A percentile compares a stretch with the other conserved stretches of the same genome.
These are phyloP conservation scores for Harpagoxenus sublaevis DNA, from an alignment of 2,888 invertebrate species.

Conservation along the genomic window DNA sequence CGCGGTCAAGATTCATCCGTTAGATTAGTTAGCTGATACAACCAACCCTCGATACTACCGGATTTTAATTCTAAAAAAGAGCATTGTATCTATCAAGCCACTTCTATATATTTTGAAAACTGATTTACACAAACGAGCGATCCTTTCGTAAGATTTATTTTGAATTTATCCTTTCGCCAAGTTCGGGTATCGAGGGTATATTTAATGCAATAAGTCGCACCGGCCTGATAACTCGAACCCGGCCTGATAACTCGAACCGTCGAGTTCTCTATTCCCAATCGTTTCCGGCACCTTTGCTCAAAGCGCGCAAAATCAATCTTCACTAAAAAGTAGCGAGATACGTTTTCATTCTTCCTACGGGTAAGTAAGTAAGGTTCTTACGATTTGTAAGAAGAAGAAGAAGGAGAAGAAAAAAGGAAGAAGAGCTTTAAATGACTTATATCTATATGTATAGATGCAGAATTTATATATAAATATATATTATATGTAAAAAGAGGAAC, in stretches of 20 bases:
- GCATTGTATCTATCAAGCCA: neutral
- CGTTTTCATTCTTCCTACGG: constrained; percentile 44
- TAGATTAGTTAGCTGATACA: constrained; percentile 31
- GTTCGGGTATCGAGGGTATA: neutral
- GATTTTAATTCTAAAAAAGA: neutral
- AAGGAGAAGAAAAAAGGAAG: neutral
- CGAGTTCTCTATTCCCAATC: constrained; percentile 20
- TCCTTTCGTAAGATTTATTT: neutral
- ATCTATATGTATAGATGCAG: constrained; percentile 41
- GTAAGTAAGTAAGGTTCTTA: neutral
- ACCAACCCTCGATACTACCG: neutral
- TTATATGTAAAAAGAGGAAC: constrained; percentile 1
- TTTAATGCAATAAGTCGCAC: constrained; percentile 38
- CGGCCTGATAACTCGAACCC: constrained; percentile 22
- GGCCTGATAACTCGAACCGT: constrained; percentile 18
- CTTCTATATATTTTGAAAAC: neutral
- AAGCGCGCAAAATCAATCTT: constrained; percentile 37
- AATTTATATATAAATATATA: constrained; percentile 36
- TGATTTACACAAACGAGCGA: neutral
- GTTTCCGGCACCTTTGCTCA: constrained; percentile 57
- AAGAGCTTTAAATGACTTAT: constrained; percentile 46
- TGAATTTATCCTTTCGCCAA: neutral
- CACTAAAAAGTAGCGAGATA: neutral
- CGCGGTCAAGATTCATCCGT: constrained; percentile 23
- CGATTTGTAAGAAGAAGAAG: constrained; percentile 15